Evolutionary conservation across 2,113 vertebrate species (phyloP).

Genomic region (Epinephelus moara): DNA sequence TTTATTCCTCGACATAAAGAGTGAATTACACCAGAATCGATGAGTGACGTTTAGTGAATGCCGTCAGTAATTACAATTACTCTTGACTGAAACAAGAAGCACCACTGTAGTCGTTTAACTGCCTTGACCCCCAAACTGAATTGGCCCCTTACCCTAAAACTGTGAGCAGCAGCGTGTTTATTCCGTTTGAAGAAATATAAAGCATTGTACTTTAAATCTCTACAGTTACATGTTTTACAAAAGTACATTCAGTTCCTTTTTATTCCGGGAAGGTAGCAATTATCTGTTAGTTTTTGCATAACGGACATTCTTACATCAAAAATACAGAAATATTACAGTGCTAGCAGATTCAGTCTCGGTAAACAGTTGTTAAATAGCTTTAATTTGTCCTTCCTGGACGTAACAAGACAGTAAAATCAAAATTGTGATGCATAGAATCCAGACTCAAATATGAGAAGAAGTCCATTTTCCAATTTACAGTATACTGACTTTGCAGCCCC

Average conservation of each 20-base stretch:
- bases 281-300: conserved; percentile 58
- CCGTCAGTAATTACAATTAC: conserved; percentile 15
- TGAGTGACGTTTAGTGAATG: not conserved
- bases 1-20: conserved; percentile 11
- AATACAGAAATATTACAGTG: conserved; percentile 29
- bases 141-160: conserved; percentile 28
- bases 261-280: conserved; percentile 40
- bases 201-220: conserved; percentile 47
- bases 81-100: conserved; percentile 6
- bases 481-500: not conserved
- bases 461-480: conserved; percentile 16
- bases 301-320: conserved; percentile 37
- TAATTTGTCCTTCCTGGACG: conserved; percentile 45
- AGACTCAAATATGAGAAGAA: conserved; percentile 25
- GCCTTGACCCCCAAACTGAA: not conserved
- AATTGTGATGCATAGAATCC: conserved; percentile 47
- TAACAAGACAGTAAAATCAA: conserved; percentile 14
- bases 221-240: conserved; percentile 53
- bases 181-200: conserved; percentile 50
- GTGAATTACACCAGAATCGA: not conserved
- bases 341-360: conserved; percentile 53
- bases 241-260: conserved; percentile 66
- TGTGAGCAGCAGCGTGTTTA: conserved; percentile 4
- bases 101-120: not conserved
- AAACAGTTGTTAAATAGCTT: conserved; percentile 45